phyloP scores from a whole-genome alignment of 1,140 invertebrate genomes.

The Hylaeus volcanicus region DNA sequence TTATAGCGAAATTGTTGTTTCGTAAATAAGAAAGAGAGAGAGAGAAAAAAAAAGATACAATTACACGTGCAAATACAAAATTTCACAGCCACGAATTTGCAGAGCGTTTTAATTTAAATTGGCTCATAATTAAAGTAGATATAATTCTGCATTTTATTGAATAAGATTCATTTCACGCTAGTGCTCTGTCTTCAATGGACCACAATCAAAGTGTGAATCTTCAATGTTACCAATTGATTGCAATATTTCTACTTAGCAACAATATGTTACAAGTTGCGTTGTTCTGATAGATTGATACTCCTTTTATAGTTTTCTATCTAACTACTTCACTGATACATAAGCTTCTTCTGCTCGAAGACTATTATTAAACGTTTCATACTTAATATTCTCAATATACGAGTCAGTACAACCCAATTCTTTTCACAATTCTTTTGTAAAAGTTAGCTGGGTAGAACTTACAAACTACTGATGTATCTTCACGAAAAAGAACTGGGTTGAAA shows the following conservation, averaged over 20 bases:
- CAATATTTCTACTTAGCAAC: slow-evolving; percentile 1
- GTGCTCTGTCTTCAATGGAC: neutral
- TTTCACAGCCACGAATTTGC: slow-evolving; percentile 51
- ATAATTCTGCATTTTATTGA: neutral
- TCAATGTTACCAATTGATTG: neutral
- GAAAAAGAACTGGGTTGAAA: neutral
- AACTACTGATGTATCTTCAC: neutral
- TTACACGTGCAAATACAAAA: slow-evolving; percentile 40
- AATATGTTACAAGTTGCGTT: slow-evolving; percentile 3
- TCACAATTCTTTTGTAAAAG: neutral
- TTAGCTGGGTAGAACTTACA: neutral
- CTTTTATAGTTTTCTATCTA: neutral
- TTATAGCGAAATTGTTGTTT: neutral
- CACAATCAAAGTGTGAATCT: slow-evolving; percentile 5
- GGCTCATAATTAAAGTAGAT: neutral
- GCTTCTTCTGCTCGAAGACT: neutral
- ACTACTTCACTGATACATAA: neutral
- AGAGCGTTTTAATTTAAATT: neutral
- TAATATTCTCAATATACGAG: neutral
- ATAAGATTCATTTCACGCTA: no score
- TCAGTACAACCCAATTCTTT: neutral
- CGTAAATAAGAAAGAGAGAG: slow-evolving; percentile 12
- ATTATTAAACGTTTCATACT: neutral
- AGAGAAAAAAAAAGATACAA: slow-evolving; percentile 22
- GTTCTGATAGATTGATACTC: neutral